These are phyloP conservation scores for Metopia argyrocephala DNA, from an alignment of 2,888 invertebrate genomes.

Conservation along the genomic window DNA sequence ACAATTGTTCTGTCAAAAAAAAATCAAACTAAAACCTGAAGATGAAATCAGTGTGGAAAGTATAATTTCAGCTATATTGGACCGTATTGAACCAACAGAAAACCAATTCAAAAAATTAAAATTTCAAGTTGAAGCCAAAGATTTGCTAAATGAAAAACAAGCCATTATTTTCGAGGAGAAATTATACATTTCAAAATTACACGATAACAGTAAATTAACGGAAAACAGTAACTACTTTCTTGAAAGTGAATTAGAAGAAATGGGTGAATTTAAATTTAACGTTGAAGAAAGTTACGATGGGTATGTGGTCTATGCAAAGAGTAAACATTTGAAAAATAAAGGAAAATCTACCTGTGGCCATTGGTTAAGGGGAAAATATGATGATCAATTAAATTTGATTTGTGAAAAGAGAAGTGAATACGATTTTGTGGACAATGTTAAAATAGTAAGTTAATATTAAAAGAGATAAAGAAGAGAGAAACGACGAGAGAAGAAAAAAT, in stretches of 20 bases:
- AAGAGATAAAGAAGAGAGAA: not conserved
- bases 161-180: constrained; percentile 71
- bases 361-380: constrained; percentile 72
- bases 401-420: constrained; percentile 73
- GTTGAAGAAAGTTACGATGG: constrained; percentile 74
- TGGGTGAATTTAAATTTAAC: constrained; percentile 71
- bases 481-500: no score
- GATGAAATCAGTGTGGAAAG: constrained; percentile 75
- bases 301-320: constrained; percentile 72
- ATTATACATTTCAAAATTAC: constrained; percentile 70
- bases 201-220: constrained; percentile 69
- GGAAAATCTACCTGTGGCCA: constrained; percentile 70
- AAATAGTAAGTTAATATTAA: constrained; percentile 62
- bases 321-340: constrained; percentile 71
- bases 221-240: constrained; percentile 72
- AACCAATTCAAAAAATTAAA: constrained; percentile 66
- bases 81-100: constrained; percentile 68
- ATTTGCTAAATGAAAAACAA: constrained; percentile 70
- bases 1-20: constrained; percentile 66
- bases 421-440: constrained; percentile 72
- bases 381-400: constrained; percentile 71
- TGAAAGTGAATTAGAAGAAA: constrained; percentile 70
- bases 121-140: constrained; percentile 71
- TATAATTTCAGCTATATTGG: constrained; percentile 71
- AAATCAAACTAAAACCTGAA: constrained; percentile 68